Evolutionary conservation across 2,888 invertebrate genomes (phyloP).

Genomic region (Drosophila infuscata): DNA sequence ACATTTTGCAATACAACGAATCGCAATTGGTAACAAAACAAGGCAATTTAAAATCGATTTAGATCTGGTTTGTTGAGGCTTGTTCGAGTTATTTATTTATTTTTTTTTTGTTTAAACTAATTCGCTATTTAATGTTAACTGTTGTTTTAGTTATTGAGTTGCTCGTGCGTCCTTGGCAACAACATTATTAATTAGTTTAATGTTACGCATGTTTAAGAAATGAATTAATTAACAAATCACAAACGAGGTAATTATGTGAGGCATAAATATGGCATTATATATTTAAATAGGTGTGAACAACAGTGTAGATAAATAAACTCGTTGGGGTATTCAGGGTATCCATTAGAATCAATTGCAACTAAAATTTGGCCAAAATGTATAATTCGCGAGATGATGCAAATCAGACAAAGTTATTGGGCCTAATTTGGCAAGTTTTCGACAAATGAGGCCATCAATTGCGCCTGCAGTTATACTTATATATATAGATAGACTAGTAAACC

Average conservation of each 20-base stretch:
- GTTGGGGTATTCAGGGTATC: background rate
- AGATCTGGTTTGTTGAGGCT: constrained; percentile 41
- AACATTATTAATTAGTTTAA: constrained; percentile 34
- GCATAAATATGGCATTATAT: background rate
- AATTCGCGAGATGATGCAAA: constrained; percentile 39
- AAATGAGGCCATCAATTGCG: constrained; percentile 27
- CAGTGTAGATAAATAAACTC: background rate
- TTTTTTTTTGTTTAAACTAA: constrained; percentile 22
- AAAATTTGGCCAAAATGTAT: constrained; percentile 11
- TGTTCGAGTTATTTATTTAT: constrained; percentile 8
- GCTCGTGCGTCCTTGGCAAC: constrained; percentile 41
- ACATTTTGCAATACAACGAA: constrained; percentile 55
- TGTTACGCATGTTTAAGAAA: constrained; percentile 47
- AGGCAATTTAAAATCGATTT: constrained; percentile 66
- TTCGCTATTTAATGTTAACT: constrained; percentile 33
- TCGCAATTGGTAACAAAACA: constrained; percentile 43
- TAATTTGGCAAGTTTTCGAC: constrained; percentile 43
- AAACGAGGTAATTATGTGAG: constrained; percentile 6
- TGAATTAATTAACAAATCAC: constrained; percentile 33
- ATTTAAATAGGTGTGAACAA: background rate
- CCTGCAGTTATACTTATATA: constrained; percentile 31
- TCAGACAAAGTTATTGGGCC: constrained; percentile 28
- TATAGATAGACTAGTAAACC: constrained; percentile 3
- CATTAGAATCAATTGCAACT: constrained; percentile 2
- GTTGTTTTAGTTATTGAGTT: constrained; percentile 41